Conservation (phyloP, 2,797 vertebrate genomes). For the Megaceryle alcyon region DNA sequence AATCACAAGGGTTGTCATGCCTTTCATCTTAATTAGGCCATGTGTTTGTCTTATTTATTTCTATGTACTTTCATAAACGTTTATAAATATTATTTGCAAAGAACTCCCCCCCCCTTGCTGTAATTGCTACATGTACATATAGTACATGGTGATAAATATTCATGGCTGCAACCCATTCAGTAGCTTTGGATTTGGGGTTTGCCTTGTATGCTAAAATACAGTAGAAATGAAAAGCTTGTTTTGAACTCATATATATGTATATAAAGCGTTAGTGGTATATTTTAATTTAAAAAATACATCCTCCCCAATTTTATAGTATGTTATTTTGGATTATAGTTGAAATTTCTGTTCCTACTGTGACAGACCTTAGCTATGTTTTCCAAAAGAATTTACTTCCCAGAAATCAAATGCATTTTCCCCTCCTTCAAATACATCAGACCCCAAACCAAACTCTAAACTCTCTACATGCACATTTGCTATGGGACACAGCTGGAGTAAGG, state of each 20-base stretch:
- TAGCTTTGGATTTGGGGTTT: conserved; percentile 3
- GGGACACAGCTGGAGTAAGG: not conserved
- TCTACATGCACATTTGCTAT: not conserved
- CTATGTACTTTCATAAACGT: conserved; percentile 74
- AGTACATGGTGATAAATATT: conserved; percentile 57
- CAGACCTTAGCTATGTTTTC: not conserved
- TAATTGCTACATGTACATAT: conserved; percentile 63
- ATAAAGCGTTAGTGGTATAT: too few species aligned
- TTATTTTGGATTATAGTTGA: not conserved
- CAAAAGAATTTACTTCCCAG: not conserved
- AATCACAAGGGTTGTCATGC: conserved; percentile 74
- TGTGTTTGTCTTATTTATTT: conserved; percentile 72
- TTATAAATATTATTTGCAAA: conserved; percentile 63
- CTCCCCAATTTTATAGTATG: not conserved
- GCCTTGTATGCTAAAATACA: not conserved
- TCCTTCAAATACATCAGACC: not conserved
- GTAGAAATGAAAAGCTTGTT: not conserved
- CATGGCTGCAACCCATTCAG: conserved; percentile 13
- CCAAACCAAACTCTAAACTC: not conserved
- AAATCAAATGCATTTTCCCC: not conserved
- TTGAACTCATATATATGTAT: not conserved
- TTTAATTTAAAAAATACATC: not conserved
- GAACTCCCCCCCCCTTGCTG: not conserved
- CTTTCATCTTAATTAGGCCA: conserved; percentile 78
- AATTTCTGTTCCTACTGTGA: not conserved